Conservation (phyloP, 1,140 invertebrate genomes). For the Pseudomyrmex flavicornis region DNA sequence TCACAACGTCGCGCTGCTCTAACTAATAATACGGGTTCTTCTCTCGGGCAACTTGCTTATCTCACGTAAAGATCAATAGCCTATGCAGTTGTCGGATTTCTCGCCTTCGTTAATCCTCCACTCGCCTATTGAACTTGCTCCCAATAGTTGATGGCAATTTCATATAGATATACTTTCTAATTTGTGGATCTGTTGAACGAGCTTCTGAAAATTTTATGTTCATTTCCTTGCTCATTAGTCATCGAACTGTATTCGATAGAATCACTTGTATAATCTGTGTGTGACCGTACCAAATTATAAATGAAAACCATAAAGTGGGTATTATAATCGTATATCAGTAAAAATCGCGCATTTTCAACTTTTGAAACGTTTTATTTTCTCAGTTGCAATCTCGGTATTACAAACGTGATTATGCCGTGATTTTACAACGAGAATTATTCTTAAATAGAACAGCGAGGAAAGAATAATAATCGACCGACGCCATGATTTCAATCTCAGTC, state of each 20-base stretch:
- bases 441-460: background rate
- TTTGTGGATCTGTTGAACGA: no score
- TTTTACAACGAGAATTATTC: background rate
- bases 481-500: constrained; percentile 32
- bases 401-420: background rate
- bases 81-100: constrained; percentile 23
- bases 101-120: constrained; percentile 18
- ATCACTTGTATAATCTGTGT: no score
- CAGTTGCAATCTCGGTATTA: background rate
- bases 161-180: background rate
- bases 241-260: background rate
- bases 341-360: no score
- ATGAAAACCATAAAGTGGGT: no score
- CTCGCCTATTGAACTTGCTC: background rate
- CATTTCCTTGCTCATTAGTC: background rate
- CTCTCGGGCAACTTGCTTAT: constrained; percentile 28
- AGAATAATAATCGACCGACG: background rate
- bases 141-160: background rate
- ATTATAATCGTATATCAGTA: no score
- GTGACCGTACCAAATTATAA: no score
- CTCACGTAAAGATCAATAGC: constrained; percentile 38
- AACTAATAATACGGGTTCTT: constrained; percentile 7
- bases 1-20: constrained; percentile 19
- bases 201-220: background rate
- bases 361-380: background rate